A percentile compares a stretch with the other conserved stretches of the same genome.
These are phyloP conservation scores for Megamerina dolium DNA, from an alignment of 2,888 invertebrate species.

Conservation along the genomic window DNA sequence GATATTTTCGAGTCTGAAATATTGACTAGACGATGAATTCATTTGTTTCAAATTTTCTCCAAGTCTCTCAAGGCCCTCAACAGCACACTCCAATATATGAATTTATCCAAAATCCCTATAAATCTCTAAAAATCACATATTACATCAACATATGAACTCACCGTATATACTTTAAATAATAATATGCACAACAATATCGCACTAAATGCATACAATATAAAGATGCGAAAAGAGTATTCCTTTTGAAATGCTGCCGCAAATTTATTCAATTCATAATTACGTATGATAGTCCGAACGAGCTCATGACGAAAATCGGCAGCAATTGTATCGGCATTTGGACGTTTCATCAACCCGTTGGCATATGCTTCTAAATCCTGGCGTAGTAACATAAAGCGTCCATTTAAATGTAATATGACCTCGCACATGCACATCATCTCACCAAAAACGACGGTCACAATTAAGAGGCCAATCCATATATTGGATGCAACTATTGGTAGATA, in stretches of 20 bases:
- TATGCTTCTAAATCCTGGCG: constrained; percentile 24
- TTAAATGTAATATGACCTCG: constrained; percentile 30
- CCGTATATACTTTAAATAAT: constrained; percentile 34
- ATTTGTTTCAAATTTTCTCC: too few species aligned
- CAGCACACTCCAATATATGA: too few species aligned
- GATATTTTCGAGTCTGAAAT: too few species aligned
- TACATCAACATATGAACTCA: constrained; percentile 7
- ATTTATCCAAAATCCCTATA: background rate
- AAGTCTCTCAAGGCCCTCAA: too few species aligned
- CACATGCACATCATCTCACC: constrained; percentile 33
- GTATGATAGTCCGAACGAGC: constrained; percentile 22
- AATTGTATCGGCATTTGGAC: constrained; percentile 10
- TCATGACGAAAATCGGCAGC: constrained; percentile 23
- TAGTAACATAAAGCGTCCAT: constrained; percentile 31
- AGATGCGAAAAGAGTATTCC: constrained; percentile 32
- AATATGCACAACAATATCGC: constrained; percentile 32
- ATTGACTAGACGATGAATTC: too few species aligned
- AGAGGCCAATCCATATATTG: constrained; percentile 29
- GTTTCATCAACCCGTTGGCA: constrained; percentile 18
- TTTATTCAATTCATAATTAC: constrained; percentile 26
- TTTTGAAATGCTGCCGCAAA: constrained; percentile 30
- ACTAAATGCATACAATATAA: constrained; percentile 33
- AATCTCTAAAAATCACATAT: background rate
- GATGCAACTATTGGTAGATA: constrained; percentile 25
- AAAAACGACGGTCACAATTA: constrained; percentile 26